Percentiles rank a stretch among this genome's conserved stretches.
phyloP scores from a whole-genome alignment of 2,888 invertebrate species.

The Chrysolina oricalcia region DNA sequence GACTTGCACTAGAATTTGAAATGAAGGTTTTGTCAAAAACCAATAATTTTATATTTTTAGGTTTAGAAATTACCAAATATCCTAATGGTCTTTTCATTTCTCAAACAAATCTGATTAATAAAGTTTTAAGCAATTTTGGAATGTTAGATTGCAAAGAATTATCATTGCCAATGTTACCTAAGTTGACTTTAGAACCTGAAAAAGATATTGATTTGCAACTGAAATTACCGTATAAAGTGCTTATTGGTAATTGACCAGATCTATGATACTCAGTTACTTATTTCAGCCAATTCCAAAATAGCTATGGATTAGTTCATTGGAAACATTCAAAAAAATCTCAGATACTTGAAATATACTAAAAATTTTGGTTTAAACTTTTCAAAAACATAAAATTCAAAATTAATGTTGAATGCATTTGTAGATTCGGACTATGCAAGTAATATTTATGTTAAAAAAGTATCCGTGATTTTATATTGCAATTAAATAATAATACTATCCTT shows the following conservation, averaged over 20 bases:
- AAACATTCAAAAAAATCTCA: conserved; percentile 41
- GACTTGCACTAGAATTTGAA: conserved; percentile 40
- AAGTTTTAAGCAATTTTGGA: conserved; percentile 46
- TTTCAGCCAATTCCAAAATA: conserved; percentile 54
- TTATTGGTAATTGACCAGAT: conserved; percentile 49
- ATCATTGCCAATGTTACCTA: conserved; percentile 43
- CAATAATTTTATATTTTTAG: conserved; percentile 43
- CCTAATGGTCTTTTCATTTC: conserved; percentile 16
- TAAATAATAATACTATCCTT: conserved; percentile 17
- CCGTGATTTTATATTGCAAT: conserved; percentile 3
- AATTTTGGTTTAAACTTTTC: conserved; percentile 46
- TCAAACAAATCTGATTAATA: conserved; percentile 49
- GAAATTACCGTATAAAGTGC: conserved; percentile 44
- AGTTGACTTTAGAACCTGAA: conserved; percentile 39
- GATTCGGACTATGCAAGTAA: conserved; percentile 34
- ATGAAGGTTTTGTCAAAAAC: conserved; percentile 46
- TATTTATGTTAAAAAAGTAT: conserved; percentile 30
- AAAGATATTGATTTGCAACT: conserved; percentile 14
- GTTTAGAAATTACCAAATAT: conserved; percentile 45
- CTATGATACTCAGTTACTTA: conserved; percentile 50
- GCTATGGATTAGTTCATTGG: conserved; percentile 41
- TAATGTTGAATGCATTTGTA: conserved; percentile 30
- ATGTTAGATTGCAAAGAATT: conserved; percentile 46
- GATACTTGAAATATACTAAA: conserved; percentile 39
- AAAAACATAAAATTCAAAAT: conserved; percentile 28